A percentile compares a stretch with the other conserved stretches of the same genome.
phyloP scores from a whole-genome alignment of 2,113 vertebrate species.

The Equus przewalskii region DNA sequence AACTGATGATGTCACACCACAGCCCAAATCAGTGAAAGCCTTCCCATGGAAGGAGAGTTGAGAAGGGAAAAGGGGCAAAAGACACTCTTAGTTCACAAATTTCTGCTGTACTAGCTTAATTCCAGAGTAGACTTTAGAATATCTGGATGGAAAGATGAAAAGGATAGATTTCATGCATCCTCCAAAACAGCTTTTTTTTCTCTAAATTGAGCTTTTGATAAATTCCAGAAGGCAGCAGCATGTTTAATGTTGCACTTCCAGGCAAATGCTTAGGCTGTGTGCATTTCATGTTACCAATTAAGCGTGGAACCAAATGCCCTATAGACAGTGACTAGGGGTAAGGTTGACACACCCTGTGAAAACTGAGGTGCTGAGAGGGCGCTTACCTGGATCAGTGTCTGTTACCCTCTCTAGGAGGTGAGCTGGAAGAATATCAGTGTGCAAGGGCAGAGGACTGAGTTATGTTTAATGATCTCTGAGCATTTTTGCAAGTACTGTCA shows the following conservation, averaged over 20 bases:
- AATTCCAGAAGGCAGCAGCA: neutral
- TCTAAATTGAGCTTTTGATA: slow-evolving; percentile 5
- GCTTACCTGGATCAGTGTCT: neutral
- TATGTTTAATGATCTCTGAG: neutral
- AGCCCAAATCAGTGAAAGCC: neutral
- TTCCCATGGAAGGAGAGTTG: neutral
- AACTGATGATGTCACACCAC: neutral
- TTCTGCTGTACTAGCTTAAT: neutral
- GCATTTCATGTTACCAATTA: neutral
- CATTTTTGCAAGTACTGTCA: slow-evolving; percentile 10
- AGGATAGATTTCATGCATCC: neutral
- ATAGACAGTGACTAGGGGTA: neutral
- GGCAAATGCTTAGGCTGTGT: neutral
- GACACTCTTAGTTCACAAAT: neutral
- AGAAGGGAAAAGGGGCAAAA: neutral
- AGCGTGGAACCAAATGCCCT: neutral
- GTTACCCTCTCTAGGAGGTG: neutral
- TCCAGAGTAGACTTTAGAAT: neutral
- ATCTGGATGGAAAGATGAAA: neutral
- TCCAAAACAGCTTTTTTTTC: neutral
- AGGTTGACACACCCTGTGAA: neutral
- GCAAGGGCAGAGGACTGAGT: neutral
- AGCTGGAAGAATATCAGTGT: neutral
- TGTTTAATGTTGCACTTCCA: neutral
- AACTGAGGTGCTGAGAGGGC: neutral